Evolutionary conservation across 2,888 invertebrate species (phyloP), one percentile per base, ranked within the genome.

Genomic region (Microctonus brassicae): DNA sequence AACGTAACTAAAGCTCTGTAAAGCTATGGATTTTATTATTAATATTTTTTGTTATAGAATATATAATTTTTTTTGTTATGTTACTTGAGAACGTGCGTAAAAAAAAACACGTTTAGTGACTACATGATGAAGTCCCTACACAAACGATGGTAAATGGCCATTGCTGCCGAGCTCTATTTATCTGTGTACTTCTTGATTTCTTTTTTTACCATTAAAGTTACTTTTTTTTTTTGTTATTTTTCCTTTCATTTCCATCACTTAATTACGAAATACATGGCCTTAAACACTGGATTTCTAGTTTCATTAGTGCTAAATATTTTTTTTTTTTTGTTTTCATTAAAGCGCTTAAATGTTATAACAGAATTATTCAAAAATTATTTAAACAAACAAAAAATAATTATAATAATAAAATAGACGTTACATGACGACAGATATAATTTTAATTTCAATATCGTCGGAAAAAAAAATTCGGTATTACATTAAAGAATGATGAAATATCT

Each of bases 261-360:
- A 78, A 83, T 47, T 84, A 85, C 76, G 82, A 84, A 84, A 85
- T 86, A 85, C 82, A 83, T 84, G 84, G 81, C 80, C 83, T 83
- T 84, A 84, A 73, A 81, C 74, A 76, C 47, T 47, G 47, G 17
- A 78, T 81, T 76, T 78, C 78, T 80, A 81, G 69, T 77, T 75
- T 78, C 72, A 75, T 81, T 75, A 79, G 78, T 79, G 78, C 78
- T 73, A 67, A 75, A 71, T 72, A 74, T 72, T 66, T 73, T 64
- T 64, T 75, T 70, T 73, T 75, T 71, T 75, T 70, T 39, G 17
- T 47, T 17, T 17, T 17, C 7, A 47, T 47, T 9, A n/a, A 47
- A 47, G 47, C 17, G 17, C 47, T 47, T 47, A 47, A 47, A 47
- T n/a, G 7, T 47, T 47, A 47, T 47, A 47, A 47, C 47, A 17